Base-by-base conservation (phyloP, 2,113 vertebrate species). In the Melanotaenia duboulayi region DNA sequence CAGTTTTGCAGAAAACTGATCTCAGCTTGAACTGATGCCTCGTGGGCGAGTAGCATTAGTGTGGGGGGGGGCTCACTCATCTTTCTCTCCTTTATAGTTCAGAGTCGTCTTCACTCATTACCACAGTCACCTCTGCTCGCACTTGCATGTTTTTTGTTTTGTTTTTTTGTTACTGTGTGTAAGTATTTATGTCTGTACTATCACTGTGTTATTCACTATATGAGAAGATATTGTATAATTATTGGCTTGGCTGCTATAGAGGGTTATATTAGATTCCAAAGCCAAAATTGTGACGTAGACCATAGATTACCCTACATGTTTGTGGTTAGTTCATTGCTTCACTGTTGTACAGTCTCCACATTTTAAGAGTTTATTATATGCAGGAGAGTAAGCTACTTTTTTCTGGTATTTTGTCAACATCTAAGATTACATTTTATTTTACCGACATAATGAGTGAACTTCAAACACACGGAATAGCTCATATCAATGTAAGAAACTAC, bases 191-290 rank as follows among this genome's bases (percentile, higher is more conserved):
- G 82, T 88, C 72, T 85, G 73, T 89, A 80, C 74, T 82, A 74
- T 89, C 78, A 84, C 84, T 87, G 87, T 87, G 85, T 87, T 82
- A 86, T 70, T 84, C 78, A 68, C 70, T 80, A 87, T 89, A 88
- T 17, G 25, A 74, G 62, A 84, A 49, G 66, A 80, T 78, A 77
- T 81, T 74, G 67, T 80, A 51, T 83, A 78, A 62, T 55, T 86
- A 79, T 81, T 75, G 71, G 73, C 80, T 88, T 82, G 90, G 92
- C 91, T 93, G 90, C 90, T 90, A 90, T 89, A 91, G 61, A 87
- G 76, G 89, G 63, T 83, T 80, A 77, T 88, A 82, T 87, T 83
- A 82, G 80, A 81, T 84, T 85, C 71, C 81, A 87, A 80, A 87
- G 80, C 80, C 87, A 83, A 79, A 87, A 35, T 63, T 79, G 39